Percentiles rank a stretch among this genome's conserved stretches.
Evolutionary conservation across 2,113 vertebrate genomes (phyloP).

Genomic region (Xiphophorus couchianus): DNA sequence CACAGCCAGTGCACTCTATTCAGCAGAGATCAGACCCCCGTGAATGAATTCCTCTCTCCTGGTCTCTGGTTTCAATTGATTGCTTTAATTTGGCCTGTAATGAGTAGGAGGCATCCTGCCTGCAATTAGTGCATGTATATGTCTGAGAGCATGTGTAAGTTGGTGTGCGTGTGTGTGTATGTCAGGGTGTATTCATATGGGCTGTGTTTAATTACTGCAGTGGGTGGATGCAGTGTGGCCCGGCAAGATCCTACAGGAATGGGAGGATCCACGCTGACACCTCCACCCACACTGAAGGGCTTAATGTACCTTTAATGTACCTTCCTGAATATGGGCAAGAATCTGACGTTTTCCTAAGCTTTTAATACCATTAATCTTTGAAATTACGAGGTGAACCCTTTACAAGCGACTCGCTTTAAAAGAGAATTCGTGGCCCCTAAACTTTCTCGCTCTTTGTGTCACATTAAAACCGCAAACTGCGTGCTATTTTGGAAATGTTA

Average conservation of each 20-base stretch:
- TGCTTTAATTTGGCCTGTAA: constrained; percentile 71
- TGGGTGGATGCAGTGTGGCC: constrained; percentile 59
- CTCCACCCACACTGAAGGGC: constrained; percentile 30
- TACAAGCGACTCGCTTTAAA: not conserved
- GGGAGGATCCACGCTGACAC: constrained; percentile 53
- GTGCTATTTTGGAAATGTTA: not conserved
- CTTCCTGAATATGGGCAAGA: constrained; percentile 31
- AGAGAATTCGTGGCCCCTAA: too few species aligned
- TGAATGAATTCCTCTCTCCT: constrained; percentile 62
- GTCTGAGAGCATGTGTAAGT: not conserved
- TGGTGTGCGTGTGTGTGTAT: constrained; percentile 11
- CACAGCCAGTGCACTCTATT: constrained; percentile 44
- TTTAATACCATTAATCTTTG: constrained; percentile 9
- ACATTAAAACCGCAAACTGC: not conserved
- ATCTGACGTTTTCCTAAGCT: constrained; percentile 18
- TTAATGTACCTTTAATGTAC: constrained; percentile 25
- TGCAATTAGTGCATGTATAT: constrained; percentile 58
- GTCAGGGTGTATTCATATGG: constrained; percentile 30
- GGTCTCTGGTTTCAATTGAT: constrained; percentile 71
- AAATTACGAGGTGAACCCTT: not conserved
- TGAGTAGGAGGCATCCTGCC: constrained; percentile 60
- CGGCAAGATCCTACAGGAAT: constrained; percentile 52
- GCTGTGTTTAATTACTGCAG: constrained; percentile 72
- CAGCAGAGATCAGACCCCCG: constrained; percentile 30
- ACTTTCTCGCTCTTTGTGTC: not conserved